phyloP scores from a whole-genome alignment of 2,888 invertebrate genomes.

The Campoplex capitator region DNA sequence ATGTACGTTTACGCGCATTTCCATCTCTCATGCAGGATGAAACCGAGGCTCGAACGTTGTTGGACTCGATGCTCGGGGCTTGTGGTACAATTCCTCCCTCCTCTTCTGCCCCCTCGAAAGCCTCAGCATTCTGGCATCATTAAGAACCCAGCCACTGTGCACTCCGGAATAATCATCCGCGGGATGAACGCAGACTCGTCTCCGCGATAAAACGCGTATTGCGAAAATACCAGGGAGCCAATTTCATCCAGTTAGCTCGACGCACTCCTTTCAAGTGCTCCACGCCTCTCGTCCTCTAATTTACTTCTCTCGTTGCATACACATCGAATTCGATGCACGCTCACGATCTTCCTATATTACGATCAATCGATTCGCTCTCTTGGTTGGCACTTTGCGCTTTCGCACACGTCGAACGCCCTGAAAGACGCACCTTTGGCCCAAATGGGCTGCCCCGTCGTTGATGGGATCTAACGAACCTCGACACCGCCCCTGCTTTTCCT shows the following conservation, averaged over 20 bases:
- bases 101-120: not conserved
- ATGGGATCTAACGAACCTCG: not conserved
- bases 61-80: not conserved
- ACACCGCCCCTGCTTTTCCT: slow-evolving; percentile 6
- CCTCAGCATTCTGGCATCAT: not conserved
- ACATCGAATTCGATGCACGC: not conserved
- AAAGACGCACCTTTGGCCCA: not conserved
- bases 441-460: not conserved
- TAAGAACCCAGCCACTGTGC: not conserved
- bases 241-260: not conserved
- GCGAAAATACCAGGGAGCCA: not conserved
- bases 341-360: not conserved
- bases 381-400: not conserved
- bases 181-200: not conserved
- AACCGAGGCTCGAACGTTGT: not conserved
- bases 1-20: slow-evolving; percentile 3
- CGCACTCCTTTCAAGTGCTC: not conserved
- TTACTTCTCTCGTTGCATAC: not conserved
- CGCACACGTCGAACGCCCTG: not conserved
- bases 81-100: not conserved
- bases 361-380: not conserved
- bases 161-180: not conserved
- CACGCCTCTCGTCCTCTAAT: not conserved
- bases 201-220: not conserved
- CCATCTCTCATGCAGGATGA: not conserved